Evolutionary conservation across 1,140 invertebrate species (phyloP), one percentile per base, ranked within the genome.

Genomic region (Phortica variegata): DNA sequence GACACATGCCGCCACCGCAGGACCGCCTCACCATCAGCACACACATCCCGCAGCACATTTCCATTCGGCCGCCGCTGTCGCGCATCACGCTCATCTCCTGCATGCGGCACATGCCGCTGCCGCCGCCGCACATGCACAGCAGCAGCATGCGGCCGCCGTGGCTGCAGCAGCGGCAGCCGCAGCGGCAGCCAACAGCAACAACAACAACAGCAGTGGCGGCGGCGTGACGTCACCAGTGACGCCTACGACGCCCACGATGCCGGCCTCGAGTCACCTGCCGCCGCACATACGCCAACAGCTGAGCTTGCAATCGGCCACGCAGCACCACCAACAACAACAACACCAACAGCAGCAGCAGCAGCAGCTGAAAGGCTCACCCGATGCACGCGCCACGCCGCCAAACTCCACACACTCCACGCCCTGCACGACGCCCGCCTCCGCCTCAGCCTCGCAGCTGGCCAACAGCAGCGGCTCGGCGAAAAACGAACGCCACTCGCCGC

Each of bases 401-500:
- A 54, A 43, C 43, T 44, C 44, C 49, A 65, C 50, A 15, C 50
- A 58, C 38, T 63, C 60, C 18, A 57, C 58, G 34, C 56, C 56
- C 20, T 60, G 49, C 37, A 58, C 60, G 13, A 73, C 68, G 29
- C 59, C 63, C 3, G 47, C 60, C 29, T 43, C 50, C 3, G 53
- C 54, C n/a, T 23, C 39, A 9, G 41, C 29, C 3, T 26, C 5
- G 60, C 19, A 18, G 21, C 56, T 0, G 44, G 47, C 17, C 36
- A 32, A 20, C 47, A 34, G 45, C 54, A 31, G 31, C 43, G 26
- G 45, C 31, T 12, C 20, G 34, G 46, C 69, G 21, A 76, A 76
- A 49, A 63, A 58, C 43, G 73, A 76, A 53, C 58, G 71, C 13
- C 65, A 76, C 36, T 74, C 74, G 45, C 74, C 74, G 26, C 52